Evolutionary conservation across 1,140 invertebrate species (phyloP).

Genomic region (Artemia franciscana): DNA sequence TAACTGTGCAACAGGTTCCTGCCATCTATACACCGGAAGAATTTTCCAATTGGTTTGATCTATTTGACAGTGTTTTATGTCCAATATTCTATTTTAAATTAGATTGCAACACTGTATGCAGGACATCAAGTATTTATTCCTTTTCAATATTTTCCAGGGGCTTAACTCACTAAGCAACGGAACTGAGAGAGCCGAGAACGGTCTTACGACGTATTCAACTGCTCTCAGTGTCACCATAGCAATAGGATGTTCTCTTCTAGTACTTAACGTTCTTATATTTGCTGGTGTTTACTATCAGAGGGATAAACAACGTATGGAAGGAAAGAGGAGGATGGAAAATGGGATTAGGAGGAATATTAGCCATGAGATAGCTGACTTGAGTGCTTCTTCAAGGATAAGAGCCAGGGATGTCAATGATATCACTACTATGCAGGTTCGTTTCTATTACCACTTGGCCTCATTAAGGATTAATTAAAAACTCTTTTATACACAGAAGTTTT

Average conservation of each 20-base stretch:
- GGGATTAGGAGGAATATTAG: slow-evolving; percentile 54
- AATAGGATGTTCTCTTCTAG: slow-evolving; percentile 70
- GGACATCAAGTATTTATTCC: too few relatives aligned
- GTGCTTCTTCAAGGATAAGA: background rate
- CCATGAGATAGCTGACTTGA: slow-evolving; percentile 31
- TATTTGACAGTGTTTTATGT: too few relatives aligned
- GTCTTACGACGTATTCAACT: slow-evolving; percentile 63
- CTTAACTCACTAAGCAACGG: background rate
- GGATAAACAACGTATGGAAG: slow-evolving; percentile 44
- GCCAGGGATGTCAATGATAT: background rate
- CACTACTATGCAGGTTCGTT: background rate
- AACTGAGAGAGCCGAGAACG: slow-evolving; percentile 30
- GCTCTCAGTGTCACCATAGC: slow-evolving; percentile 74
- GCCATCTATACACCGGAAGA: too few relatives aligned
- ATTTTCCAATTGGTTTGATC: too few relatives aligned
- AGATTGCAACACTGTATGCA: too few relatives aligned
- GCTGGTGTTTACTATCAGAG: slow-evolving; percentile 80
- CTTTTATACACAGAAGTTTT: too few relatives aligned
- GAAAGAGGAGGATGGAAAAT: slow-evolving; percentile 51
- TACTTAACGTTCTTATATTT: slow-evolving; percentile 75
- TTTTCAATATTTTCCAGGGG: too few relatives aligned
- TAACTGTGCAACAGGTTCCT: too few relatives aligned
- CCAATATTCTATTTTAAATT: too few relatives aligned
- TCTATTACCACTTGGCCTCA: too few relatives aligned
- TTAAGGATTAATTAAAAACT: too few relatives aligned